phyloP scores from a whole-genome alignment of 1,140 invertebrate species.

The Hesperophylax magnus region DNA sequence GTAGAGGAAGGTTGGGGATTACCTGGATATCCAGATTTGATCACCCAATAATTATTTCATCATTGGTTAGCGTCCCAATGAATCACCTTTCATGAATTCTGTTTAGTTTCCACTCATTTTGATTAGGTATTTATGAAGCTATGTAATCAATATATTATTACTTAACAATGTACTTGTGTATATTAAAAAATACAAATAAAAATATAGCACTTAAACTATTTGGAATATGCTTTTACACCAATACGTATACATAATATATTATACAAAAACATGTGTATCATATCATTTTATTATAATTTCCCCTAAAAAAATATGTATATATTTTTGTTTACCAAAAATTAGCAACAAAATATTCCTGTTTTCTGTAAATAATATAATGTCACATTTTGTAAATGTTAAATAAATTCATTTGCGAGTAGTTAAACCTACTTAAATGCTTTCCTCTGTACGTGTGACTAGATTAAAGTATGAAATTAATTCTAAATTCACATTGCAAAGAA shows the following conservation, averaged over 20 bases:
- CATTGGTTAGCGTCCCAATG: too few relatives aligned
- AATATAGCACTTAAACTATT: neutral
- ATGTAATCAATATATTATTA: too few relatives aligned
- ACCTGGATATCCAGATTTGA: too few relatives aligned
- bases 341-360: neutral
- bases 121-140: too few relatives aligned
- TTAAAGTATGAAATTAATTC: neutral
- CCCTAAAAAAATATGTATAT: neutral
- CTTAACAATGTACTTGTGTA: too few relatives aligned
- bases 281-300: slow-evolving; percentile 11
- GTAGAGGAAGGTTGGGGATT: too few relatives aligned
- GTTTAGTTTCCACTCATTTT: too few relatives aligned
- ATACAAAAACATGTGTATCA: neutral
- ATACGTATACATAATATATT: neutral
- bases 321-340: too few relatives aligned
- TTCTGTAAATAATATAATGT: slow-evolving; percentile 6
- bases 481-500: neutral
- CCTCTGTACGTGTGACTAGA: slow-evolving; percentile 8
- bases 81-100: too few relatives aligned
- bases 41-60: too few relatives aligned
- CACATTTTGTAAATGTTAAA: neutral
- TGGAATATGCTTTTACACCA: neutral
- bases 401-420: neutral
- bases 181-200: too few relatives aligned
- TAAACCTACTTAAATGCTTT: slow-evolving; percentile 12